These are phyloP conservation scores for Macrobrachium nipponense DNA, from an alignment of 1,140 invertebrate genomes.

Conservation along the genomic window DNA sequence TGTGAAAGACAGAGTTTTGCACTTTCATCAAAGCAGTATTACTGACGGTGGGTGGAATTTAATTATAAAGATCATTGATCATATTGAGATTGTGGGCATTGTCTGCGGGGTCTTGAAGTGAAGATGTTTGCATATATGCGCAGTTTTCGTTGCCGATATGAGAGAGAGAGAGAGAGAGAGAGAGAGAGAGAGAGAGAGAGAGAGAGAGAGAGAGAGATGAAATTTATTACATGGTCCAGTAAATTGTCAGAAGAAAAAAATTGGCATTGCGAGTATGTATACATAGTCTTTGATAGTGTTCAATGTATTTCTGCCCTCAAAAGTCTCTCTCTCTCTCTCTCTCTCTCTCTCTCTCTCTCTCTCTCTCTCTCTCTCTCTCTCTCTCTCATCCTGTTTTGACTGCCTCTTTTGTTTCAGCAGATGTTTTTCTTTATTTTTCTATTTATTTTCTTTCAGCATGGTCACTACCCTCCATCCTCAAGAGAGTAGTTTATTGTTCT, in stretches of 20 bases:
- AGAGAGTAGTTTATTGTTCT: neutral
- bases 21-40: no score
- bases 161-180: slow-evolving; percentile 1
- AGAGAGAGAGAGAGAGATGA: no score
- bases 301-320: neutral
- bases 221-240: neutral
- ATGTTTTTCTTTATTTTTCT: neutral
- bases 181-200: neutral
- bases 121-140: neutral
- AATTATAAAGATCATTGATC: no score
- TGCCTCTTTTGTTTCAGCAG: neutral
- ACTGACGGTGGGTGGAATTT: no score
- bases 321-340: slow-evolving; percentile 9
- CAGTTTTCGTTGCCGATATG: neutral
- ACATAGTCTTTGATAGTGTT: neutral
- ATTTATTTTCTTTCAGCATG: neutral
- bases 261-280: neutral
- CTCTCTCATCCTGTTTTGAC: neutral
- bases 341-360: slow-evolving; percentile 32
- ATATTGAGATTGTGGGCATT: no score
- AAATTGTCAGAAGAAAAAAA: neutral
- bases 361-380: slow-evolving; percentile 30
- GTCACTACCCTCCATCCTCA: no score
- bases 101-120: neutral
- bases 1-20: no score